phyloP scores from a whole-genome alignment of 2,113 vertebrate species.

The Dromaius novaehollandiae region DNA sequence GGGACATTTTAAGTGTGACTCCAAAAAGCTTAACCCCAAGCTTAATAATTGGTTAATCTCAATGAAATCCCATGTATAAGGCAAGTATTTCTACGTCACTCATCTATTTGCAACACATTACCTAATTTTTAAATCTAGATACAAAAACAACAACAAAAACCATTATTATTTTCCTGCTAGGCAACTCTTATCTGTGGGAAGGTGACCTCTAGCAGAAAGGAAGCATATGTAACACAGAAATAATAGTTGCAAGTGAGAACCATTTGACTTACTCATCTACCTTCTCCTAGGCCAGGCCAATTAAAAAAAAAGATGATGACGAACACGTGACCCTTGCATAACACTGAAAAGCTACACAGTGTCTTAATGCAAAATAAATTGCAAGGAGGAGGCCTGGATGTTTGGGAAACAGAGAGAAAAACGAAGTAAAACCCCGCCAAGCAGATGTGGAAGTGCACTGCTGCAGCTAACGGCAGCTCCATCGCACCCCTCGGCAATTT shows the following conservation, averaged over 20 bases:
- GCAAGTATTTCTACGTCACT: background rate
- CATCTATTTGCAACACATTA: background rate
- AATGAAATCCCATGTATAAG: background rate
- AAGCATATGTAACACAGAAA: background rate
- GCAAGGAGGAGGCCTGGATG: background rate
- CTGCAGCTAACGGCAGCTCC: background rate
- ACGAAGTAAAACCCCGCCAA: background rate
- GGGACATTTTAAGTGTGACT: no score
- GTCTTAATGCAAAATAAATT: background rate
- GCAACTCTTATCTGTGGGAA: background rate
- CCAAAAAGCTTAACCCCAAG: background rate
- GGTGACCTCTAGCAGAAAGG: background rate
- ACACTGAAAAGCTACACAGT: background rate
- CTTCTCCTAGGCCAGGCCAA: background rate
- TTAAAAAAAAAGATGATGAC: background rate
- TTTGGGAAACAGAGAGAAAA: background rate
- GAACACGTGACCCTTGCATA: background rate
- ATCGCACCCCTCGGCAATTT: background rate
- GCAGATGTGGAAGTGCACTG: background rate
- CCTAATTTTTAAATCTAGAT: background rate
- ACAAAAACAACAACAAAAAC: background rate
- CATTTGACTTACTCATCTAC: background rate
- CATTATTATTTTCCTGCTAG: rapidly evolving
- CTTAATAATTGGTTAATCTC: background rate
- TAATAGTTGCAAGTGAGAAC: background rate